Evolutionary conservation across 2,797 vertebrate genomes (phyloP).

Genomic region (Pseudomugil tenellus): DNA sequence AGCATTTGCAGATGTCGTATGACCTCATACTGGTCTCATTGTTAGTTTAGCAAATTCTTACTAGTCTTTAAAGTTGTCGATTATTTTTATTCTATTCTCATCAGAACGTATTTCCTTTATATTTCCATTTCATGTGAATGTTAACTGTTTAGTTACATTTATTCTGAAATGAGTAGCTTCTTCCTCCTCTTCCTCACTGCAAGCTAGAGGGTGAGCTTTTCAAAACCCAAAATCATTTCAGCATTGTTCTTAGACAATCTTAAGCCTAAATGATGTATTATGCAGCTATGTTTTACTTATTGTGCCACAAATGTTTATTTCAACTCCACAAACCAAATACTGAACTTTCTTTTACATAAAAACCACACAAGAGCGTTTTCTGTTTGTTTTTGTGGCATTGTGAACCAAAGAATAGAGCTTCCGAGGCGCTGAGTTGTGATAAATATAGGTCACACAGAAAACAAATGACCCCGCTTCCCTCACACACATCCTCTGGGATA

Average conservation of each 20-base stretch:
- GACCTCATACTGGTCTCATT: slow-evolving; percentile 37
- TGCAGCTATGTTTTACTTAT: neutral
- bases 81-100: slow-evolving; percentile 27
- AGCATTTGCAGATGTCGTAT: slow-evolving; percentile 36
- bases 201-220: slow-evolving; percentile 36
- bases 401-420: slow-evolving; percentile 41
- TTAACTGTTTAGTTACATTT: slow-evolving; percentile 67
- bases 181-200: slow-evolving; percentile 22
- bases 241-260: slow-evolving; percentile 49
- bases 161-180: slow-evolving; percentile 69
- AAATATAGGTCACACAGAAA: slow-evolving; percentile 20
- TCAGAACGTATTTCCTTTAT: slow-evolving; percentile 33
- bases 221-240: slow-evolving; percentile 43
- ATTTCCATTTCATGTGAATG: slow-evolving; percentile 44
- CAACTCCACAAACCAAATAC: neutral
- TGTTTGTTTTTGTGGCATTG: slow-evolving; percentile 30
- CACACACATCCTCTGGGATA: slow-evolving; percentile 46
- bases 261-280: slow-evolving; percentile 9
- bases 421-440: slow-evolving; percentile 27
- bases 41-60: slow-evolving; percentile 29
- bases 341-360: slow-evolving; percentile 44
- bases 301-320: neutral
- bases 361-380: slow-evolving; percentile 17
- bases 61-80: neutral
- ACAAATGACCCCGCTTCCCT: slow-evolving; percentile 43